Percentiles rank a stretch among this genome's conserved stretches.
Conservation (phyloP, 2,797 vertebrate species). For the Naso thynnoides region DNA sequence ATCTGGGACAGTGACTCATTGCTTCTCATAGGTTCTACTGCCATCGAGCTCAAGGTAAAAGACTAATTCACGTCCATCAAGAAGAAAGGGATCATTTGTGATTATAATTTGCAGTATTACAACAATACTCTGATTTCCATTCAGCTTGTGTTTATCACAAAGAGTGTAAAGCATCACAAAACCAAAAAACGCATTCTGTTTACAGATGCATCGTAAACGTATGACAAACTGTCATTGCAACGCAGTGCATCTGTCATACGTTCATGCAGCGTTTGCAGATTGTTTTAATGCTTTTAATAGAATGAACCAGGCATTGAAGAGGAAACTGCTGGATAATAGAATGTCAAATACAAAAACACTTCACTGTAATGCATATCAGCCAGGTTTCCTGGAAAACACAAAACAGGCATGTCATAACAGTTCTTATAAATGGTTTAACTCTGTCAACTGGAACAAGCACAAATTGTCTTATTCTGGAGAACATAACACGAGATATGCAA, state of each 20-base stretch:
- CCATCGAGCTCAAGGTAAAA: slow-evolving; percentile 91
- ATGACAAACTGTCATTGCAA: not conserved
- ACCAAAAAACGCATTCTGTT: slow-evolving; percentile 1
- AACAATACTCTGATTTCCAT: not conserved
- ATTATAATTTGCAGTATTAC: not conserved
- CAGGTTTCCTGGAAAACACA: slow-evolving; percentile 4
- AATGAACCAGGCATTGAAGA: slow-evolving; percentile 6
- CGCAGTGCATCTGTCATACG: slow-evolving; percentile 8
- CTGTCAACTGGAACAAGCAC: not conserved
- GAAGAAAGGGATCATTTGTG: not conserved
- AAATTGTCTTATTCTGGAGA: not conserved
- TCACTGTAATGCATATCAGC: not conserved
- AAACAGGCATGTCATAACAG: not conserved
- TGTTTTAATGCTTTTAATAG: slow-evolving; percentile 28
- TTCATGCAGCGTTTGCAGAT: slow-evolving; percentile 10
- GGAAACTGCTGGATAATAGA: slow-evolving; percentile 20
- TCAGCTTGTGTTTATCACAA: not conserved
- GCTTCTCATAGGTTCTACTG: slow-evolving; percentile 92
- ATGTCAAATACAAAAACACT: slow-evolving; percentile 18
- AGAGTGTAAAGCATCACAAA: not conserved
- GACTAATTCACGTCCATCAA: not conserved
- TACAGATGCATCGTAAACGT: not conserved
- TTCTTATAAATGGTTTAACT: not conserved
- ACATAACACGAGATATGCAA: not conserved
- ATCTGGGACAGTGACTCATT: slow-evolving; percentile 94